Conservation (phyloP, 2,113 vertebrate genomes). For the Odontesthes bonariensis region DNA sequence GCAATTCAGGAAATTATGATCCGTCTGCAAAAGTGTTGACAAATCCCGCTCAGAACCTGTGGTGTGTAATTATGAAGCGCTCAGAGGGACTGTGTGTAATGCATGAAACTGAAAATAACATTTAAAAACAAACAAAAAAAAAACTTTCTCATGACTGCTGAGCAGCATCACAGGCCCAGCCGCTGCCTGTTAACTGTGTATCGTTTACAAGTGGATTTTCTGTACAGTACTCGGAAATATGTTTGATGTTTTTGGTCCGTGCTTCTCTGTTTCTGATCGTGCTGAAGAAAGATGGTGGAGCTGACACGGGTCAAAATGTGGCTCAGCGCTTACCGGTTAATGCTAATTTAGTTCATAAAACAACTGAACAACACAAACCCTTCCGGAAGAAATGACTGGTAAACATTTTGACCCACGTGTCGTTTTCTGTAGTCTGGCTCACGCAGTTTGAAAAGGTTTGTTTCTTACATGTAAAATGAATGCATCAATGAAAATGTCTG, state of each 20-base stretch:
- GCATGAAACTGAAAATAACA: constrained; percentile 66
- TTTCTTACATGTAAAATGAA: constrained; percentile 67
- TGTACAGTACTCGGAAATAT: constrained; percentile 49
- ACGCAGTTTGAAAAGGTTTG: constrained; percentile 46
- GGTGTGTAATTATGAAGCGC: constrained; percentile 21
- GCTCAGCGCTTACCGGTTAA: neutral
- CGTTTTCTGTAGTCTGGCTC: constrained; percentile 35
- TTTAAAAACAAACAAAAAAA: constrained; percentile 42
- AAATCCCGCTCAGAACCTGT: neutral
- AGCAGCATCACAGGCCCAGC: constrained; percentile 38
- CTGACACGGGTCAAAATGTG: constrained; percentile 24
- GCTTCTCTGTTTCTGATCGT: constrained; percentile 35
- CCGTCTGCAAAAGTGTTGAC: neutral
- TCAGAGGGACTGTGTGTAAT: constrained; percentile 46
- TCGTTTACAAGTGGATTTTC: constrained; percentile 37
- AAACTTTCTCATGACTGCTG: constrained; percentile 4
- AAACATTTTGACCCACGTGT: constrained; percentile 32
- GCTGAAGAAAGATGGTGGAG: constrained; percentile 24
- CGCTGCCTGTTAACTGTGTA: constrained; percentile 29
- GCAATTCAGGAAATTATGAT: neutral
- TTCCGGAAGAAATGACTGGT: neutral
- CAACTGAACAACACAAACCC: neutral
- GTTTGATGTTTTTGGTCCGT: constrained; percentile 55
- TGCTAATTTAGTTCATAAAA: neutral
- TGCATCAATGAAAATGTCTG: constrained; percentile 54